These are phyloP conservation scores for Todiramphus saurophagus DNA, from an alignment of 2,113 vertebrate genomes.

Conservation along the genomic window DNA sequence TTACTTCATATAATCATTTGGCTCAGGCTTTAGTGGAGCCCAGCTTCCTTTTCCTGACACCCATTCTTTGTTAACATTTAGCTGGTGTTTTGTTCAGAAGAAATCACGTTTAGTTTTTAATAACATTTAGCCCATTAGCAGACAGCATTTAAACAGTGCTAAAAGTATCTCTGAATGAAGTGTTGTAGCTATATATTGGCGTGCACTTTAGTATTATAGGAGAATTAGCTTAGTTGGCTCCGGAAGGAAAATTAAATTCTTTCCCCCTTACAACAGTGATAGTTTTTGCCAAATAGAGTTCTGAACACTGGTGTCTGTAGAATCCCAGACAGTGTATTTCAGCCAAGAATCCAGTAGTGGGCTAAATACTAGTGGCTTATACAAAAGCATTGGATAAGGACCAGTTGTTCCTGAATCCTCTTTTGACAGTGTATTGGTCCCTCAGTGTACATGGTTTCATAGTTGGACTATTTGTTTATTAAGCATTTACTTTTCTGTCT, in stretches of 20 bases:
- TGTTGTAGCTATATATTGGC: neutral
- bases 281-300: slow-evolving; percentile 29
- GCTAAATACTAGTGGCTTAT: neutral
- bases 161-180: neutral
- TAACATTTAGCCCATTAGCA: neutral
- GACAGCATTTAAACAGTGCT: neutral
- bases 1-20: neutral
- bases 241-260: neutral
- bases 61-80: neutral
- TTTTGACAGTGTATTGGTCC: neutral
- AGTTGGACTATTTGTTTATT: neutral
- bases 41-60: neutral
- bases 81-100: neutral
- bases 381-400: neutral
- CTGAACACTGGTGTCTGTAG: neutral
- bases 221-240: neutral
- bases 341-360: slow-evolving; percentile 6
- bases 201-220: neutral
- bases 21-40: neutral
- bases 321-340: neutral
- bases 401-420: neutral
- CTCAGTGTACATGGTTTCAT: neutral
- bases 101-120: neutral
- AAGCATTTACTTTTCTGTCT: neutral
- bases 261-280: slow-evolving; percentile 21